Evolutionary conservation across 2,797 vertebrate species (phyloP).

Genomic region (Acrossocheilus wenchowensis): DNA sequence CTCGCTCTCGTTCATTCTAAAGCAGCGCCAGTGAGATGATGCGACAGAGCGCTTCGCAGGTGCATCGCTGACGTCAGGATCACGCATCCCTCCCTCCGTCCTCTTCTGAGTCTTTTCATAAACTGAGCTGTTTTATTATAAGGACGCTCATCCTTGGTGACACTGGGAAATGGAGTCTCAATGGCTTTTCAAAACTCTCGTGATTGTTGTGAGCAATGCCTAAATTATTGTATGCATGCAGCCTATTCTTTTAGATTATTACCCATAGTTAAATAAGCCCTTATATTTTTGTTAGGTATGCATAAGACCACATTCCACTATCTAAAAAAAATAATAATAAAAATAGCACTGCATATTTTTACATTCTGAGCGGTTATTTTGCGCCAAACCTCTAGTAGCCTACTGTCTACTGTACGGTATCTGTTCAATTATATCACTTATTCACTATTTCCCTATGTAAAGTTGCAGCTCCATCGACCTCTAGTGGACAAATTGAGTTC

Average conservation of each 20-base stretch:
- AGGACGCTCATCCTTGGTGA: not conserved
- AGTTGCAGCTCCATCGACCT: not conserved
- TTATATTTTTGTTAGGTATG: not conserved
- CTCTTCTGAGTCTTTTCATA: not conserved
- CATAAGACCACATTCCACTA: not conserved
- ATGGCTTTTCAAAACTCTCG: not conserved
- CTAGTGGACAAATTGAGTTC: conserved; percentile 7
- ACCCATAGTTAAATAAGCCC: not conserved
- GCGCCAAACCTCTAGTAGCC: too few species aligned
- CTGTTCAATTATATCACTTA: not conserved
- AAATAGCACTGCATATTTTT: not conserved
- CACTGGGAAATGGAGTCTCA: not conserved
- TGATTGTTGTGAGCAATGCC: not conserved
- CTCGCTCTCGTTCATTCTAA: conserved; percentile 37
- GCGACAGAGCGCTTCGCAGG: conserved; percentile 27
- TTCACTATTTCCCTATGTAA: not conserved
- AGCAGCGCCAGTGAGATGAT: conserved; percentile 46
- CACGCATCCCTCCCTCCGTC: not conserved
- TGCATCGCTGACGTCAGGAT: conserved; percentile 33
- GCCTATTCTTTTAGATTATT: not conserved
- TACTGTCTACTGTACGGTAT: not conserved
- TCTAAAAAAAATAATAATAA: not conserved
- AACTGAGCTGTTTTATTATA: not conserved
- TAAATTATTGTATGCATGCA: not conserved
- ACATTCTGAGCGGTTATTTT: not conserved